Base-by-base conservation (phyloP, 2,888 invertebrate species). In the Lasiommata megera region DNA sequence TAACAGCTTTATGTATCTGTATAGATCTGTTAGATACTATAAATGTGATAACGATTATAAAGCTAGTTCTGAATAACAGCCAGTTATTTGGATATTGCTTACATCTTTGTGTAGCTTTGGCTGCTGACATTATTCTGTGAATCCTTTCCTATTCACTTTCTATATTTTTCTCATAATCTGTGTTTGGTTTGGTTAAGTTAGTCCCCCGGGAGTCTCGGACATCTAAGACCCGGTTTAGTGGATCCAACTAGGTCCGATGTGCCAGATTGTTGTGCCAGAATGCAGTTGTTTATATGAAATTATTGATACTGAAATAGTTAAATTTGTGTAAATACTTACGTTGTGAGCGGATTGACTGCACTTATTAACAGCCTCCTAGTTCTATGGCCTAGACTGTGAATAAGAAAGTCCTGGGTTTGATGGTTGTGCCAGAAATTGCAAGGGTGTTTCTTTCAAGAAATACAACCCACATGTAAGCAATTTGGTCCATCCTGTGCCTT, bases 201-300 rank as follows among this genome's bases (percentile, higher is more conserved):
- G 56, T 37, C 41, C 31, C 61, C 59, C 56, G 44, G 54, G 48
- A 48, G 54, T 47, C 36, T 38, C 48, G 51, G 53, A 36, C 47
- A 44, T 62, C 44, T n/a, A 38, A 37, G 60, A 53, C 58, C 58
- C 55, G 55, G 65, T 64, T 65, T 65, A 64, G 65, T 65, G 65
- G 65, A 58, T 65, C 65, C 58, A 54, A 44, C 47, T 47, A 54
- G 54, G 54, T 55, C 61, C 61, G 43, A 60, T 58, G 61, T 60
- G 61, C 63, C 65, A 61, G 62, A 59, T 31, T 41, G 43, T 59
- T 59, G 61, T 63, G 63, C 62, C 62, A 62, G 60, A 60, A 50
- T 51, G 9, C 1, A 18, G 8, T 52, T 11, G 1, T 44, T 43
- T 44, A 14, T 43, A 3, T 43, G 23, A 18, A 41, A 23, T 23